Evolutionary conservation across 2,888 invertebrate species (phyloP), one percentile per base, ranked within the genome.

Genomic region (Agriopis marginaria): DNA sequence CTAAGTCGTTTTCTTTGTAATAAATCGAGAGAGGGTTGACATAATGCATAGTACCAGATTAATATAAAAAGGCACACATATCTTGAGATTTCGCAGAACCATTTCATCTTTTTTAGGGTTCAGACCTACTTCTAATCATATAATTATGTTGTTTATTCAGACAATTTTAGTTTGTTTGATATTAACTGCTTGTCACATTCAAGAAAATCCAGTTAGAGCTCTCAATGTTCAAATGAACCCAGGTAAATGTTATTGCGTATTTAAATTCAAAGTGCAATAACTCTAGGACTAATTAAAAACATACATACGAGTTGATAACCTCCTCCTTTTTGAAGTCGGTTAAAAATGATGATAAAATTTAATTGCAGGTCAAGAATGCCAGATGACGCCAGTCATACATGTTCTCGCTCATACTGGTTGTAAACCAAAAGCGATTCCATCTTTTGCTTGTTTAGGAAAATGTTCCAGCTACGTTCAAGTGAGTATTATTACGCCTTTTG

Each of bases 381-480:
- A 97, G 89, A 96, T 98, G 80, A 98, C 98, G 3, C 98, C 98
- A 1, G 98, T 98, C 42, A 97, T 98, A 75, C 98, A 98, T 88
- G 97, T 98, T 10, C 94, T 99, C 44, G 97, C 98, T 86, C 97
- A 98, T 90, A 97, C 98, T 3, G 98, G 98, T 69, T 99, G 98
- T 89, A 96, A 97, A 54, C 98, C 98, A 7, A 98, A 98, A 88
- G 98, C 98, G 0, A 98, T 99, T 81, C 98, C 98, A 3, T 98
- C 98, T 72, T 98, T 98, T 87, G 98, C 98, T 23, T 99, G 98
- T 82, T 97, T 97, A 71, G 98, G 98, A 66, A 96, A 97, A 82
- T 99, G 98, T 88, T 97, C 97, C 64, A 98, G 98, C 78, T 98
- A 98, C 82, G 96, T 98, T 63, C 98, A 98, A 96, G 98, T 98